Conservation (phyloP, 2,113 vertebrate genomes). For the Sardina pilchardus region DNA sequence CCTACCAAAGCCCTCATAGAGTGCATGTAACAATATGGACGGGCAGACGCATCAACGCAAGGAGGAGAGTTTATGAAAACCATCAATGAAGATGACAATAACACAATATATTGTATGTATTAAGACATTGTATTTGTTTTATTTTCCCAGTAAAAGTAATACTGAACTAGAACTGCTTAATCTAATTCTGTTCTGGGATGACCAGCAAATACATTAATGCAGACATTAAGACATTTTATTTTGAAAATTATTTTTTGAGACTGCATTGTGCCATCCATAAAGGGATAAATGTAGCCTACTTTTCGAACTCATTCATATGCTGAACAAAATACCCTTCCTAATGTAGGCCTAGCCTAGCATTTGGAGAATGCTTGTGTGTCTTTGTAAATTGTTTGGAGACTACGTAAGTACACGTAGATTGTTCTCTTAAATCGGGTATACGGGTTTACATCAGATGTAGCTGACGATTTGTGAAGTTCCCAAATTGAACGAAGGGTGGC, state of each 20-base stretch:
- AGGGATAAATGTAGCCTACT: neutral
- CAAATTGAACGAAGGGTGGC: conserved; percentile 69
- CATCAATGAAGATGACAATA: neutral
- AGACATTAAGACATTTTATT: neutral
- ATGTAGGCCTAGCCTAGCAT: neutral
- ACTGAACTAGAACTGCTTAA: neutral
- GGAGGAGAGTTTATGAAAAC: neutral
- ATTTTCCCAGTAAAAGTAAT: neutral
- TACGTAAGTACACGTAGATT: too few relatives aligned
- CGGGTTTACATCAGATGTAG: neutral
- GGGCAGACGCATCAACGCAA: neutral
- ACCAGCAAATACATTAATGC: too few relatives aligned
- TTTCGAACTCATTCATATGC: neutral
- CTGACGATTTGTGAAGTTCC: conserved; percentile 38
- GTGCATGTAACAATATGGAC: neutral
- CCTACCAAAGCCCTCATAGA: conserved; percentile 10
- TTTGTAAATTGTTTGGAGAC: too few relatives aligned
- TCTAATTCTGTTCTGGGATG: too few relatives aligned
- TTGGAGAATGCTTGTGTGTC: neutral
- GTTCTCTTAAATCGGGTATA: neutral
- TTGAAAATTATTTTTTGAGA: neutral
- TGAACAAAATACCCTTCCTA: neutral
- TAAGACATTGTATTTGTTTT: neutral
- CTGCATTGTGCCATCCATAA: neutral
- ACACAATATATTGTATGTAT: neutral